Conservation (phyloP, 2,797 vertebrate species). For the Austrolebias charrua region DNA sequence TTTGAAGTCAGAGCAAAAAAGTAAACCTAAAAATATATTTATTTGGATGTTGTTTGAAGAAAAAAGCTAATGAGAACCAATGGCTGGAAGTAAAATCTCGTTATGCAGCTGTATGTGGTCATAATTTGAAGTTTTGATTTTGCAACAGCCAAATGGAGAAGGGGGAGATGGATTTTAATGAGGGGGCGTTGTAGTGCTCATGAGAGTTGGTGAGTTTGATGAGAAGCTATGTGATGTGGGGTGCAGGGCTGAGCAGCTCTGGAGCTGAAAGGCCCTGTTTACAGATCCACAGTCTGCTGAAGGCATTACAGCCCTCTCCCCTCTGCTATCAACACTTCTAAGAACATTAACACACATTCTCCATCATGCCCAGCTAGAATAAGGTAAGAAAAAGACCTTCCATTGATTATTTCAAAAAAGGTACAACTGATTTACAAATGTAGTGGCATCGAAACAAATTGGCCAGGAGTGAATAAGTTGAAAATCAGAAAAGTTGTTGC, state of each 20-base stretch:
- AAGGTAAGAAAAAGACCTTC: constrained; percentile 1
- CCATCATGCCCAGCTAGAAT: constrained; percentile 23
- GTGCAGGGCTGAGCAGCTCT: constrained; percentile 25
- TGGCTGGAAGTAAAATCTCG: background rate
- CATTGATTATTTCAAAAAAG: background rate
- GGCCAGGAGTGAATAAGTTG: constrained; percentile 14
- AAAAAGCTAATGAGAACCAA: no score
- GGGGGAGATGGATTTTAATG: background rate
- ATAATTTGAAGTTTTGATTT: constrained; percentile 15
- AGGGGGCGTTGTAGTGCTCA: background rate
- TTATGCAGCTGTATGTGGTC: background rate
- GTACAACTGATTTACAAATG: background rate
- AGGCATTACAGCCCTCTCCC: constrained; percentile 59
- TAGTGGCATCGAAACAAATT: background rate
- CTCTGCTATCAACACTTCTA: constrained; percentile 40
- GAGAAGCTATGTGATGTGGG: constrained; percentile 44
- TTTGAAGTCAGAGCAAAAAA: background rate
- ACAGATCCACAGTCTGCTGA: constrained; percentile 52
- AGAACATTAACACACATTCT: constrained; percentile 30
- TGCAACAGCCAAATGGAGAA: background rate
- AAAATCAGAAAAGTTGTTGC: constrained; percentile 26
- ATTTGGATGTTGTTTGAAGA: background rate
- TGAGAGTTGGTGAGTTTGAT: constrained; percentile 30
- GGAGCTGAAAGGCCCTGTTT: constrained; percentile 47
- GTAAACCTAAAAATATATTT: no score